A percentile compares a stretch with the other conserved stretches of the same genome.
Evolutionary conservation across 2,888 invertebrate genomes (phyloP).

Genomic region (Cabera pusaria): DNA sequence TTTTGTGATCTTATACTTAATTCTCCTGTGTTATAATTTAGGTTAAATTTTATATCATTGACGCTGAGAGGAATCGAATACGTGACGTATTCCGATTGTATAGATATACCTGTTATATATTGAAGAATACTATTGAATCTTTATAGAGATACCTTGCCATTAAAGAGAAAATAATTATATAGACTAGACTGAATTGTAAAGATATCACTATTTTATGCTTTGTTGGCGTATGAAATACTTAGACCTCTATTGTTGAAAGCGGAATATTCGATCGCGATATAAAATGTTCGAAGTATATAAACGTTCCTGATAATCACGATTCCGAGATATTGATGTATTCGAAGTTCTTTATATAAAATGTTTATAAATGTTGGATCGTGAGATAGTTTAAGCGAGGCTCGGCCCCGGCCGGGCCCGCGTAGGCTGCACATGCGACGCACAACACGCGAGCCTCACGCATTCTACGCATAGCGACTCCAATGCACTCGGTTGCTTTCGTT

Average conservation of each 20-base stretch:
- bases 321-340: constrained; percentile 62
- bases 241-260: constrained; percentile 75
- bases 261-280: constrained; percentile 59
- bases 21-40: constrained; percentile 84
- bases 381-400: constrained; percentile 47
- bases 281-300: constrained; percentile 56
- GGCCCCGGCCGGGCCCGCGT: constrained; percentile 29
- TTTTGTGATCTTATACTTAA: constrained; percentile 84
- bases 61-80: constrained; percentile 80
- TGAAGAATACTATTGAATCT: constrained; percentile 80
- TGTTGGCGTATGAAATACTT: constrained; percentile 74
- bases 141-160: constrained; percentile 83
- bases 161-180: constrained; percentile 79
- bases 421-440: constrained; percentile 64
- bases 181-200: constrained; percentile 83
- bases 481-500: constrained; percentile 76
- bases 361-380: constrained; percentile 61
- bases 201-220: constrained; percentile 83
- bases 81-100: constrained; percentile 75
- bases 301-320: constrained; percentile 68
- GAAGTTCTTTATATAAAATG: constrained; percentile 63
- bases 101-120: constrained; percentile 81
- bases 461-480: constrained; percentile 66
- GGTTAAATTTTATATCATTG: constrained; percentile 84
- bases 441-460: constrained; percentile 67